Base-by-base conservation (phyloP, 2,113 vertebrate species). In the Elephas maximus region DNA sequence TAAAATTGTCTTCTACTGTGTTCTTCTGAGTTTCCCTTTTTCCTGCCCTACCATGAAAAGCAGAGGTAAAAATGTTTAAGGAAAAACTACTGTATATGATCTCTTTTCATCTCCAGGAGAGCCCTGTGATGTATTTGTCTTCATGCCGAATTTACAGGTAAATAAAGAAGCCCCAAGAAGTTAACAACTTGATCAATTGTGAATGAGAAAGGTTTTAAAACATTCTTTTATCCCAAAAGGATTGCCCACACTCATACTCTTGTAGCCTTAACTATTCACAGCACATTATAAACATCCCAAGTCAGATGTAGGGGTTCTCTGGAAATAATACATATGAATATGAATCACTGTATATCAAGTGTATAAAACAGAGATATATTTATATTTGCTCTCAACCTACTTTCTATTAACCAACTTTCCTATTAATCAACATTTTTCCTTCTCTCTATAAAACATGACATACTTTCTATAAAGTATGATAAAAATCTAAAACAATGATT, bases 1-100 rank as follows among this genome's bases (percentile, higher is more conserved):
- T 48, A 57, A 89, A 81, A 5, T 57, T 96, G 26, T 90, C 94
- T 67, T 77, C 74, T 88, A 65, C 12, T 90, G n/a, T 44, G 41
- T 73, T 41, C 6, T 53, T 73, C 23, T 8, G 37, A 7, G 26
- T 77, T 82, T 94, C 17, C 18, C 57, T 14, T 1, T 21, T 71
- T 71, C 74, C 8, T 76, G 20, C 15, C 41, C 45, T 45, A 24
- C 60, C 24, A 48, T 48, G 41, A 87, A 93, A 60, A 20, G 63
- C 8, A 30, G 30, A 62, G 3, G 71, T 85, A 41, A 63, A 90
- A 74, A 76, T 26, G 45, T 69, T 74, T 85, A 18, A 74, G 62
- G 53, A 82, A 85, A 67, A 57, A 21, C 24, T 53, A 53, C 23
- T 45, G 1, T n/a, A 17, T 78, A n/a, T 76, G 28, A 28, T 86